Conservation (phyloP, 2,113 vertebrate species). For the Meriones unguiculatus region DNA sequence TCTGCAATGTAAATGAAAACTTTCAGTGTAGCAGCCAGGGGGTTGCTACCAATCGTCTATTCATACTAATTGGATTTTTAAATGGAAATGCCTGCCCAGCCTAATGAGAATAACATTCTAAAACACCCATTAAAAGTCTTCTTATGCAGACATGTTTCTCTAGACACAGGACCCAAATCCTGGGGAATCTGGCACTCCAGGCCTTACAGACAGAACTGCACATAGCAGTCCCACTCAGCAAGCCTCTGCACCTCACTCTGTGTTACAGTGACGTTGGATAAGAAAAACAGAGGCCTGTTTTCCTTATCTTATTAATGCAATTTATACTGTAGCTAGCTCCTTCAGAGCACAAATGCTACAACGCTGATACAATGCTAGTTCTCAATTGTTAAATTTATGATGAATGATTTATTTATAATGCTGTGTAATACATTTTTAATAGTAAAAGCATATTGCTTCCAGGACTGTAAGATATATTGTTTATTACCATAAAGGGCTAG, state of each 20-base stretch:
- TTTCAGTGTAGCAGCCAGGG: background rate
- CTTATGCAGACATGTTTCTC: background rate
- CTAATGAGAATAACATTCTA: constrained; percentile 55
- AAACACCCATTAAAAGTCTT: constrained; percentile 13
- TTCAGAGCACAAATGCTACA: background rate
- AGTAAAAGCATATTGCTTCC: background rate
- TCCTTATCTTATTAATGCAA: background rate
- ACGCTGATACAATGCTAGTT: background rate
- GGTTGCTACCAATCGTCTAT: constrained; percentile 44
- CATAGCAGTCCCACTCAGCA: accelerated
- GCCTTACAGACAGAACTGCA: background rate
- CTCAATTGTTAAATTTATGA: background rate
- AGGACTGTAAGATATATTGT: background rate
- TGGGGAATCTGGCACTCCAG: background rate
- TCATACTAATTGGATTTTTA: constrained; percentile 47
- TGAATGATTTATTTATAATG: constrained; percentile 45
- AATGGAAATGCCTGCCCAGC: constrained; percentile 39
- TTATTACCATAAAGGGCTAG: background rate
- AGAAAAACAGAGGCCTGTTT: background rate
- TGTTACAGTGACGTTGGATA: background rate
- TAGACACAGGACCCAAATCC: background rate
- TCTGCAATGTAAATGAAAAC: constrained; percentile 58
- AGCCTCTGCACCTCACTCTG: background rate
- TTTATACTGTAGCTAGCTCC: background rate
- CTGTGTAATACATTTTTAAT: background rate